Conservation (phyloP, 2,888 invertebrate genomes). For the Diarsia rubi region DNA sequence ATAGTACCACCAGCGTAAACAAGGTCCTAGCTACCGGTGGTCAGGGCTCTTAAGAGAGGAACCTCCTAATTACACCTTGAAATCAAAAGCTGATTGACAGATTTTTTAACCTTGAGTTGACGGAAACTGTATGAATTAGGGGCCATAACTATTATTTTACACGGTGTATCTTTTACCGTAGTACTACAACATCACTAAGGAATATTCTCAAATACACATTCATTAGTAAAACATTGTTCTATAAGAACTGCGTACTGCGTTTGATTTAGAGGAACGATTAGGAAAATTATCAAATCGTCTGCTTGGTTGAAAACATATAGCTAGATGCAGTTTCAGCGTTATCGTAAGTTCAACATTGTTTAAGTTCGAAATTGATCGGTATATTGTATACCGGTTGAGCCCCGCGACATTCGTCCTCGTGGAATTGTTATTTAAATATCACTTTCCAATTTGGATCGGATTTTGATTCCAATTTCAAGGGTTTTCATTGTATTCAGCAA, state of each 20-base stretch:
- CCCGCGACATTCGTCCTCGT: no score
- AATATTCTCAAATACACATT: background rate
- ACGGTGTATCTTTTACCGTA: background rate
- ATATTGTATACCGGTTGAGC: background rate
- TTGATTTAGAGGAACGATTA: background rate
- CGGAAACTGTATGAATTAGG: background rate
- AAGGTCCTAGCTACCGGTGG: no score
- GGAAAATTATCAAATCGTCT: slow-evolving; percentile 1
- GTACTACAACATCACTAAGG: background rate
- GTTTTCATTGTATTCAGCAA: no score
- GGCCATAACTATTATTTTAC: background rate
- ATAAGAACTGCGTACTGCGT: background rate
- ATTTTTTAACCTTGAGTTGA: background rate
- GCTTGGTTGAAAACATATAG: slow-evolving; percentile 14
- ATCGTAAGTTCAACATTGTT: slow-evolving; percentile 1
- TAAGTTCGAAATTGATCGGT: background rate
- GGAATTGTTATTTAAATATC: no score
- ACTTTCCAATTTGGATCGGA: no score
- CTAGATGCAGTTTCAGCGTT: slow-evolving; percentile 11
- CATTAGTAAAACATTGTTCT: background rate
- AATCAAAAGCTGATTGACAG: background rate
- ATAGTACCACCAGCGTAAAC: no score
- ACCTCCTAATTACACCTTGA: background rate
- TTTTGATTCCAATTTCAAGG: no score
- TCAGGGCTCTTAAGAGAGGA: no score